Evolutionary conservation across 1,140 invertebrate species (phyloP).

Genomic region (Drosophila micromelanica): DNA sequence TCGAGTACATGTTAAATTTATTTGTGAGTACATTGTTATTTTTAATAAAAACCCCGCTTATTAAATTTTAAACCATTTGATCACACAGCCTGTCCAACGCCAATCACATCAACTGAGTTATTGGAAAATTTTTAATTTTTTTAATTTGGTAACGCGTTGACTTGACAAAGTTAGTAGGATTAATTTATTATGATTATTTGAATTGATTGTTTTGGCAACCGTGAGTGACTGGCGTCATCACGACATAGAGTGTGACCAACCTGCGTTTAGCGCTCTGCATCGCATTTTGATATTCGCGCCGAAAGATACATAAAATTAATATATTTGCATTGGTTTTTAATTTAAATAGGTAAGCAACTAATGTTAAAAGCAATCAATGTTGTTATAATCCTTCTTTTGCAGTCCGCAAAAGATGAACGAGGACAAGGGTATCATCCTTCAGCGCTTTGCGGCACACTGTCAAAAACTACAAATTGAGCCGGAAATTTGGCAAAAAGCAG

Average conservation of each 20-base stretch:
- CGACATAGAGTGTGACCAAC: slow-evolving; percentile 28
- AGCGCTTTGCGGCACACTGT: slow-evolving; percentile 41
- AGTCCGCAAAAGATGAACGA: slow-evolving; percentile 14
- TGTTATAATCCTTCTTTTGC: background rate
- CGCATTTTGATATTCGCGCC: slow-evolving; percentile 47
- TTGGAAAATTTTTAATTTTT: no score
- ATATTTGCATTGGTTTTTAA: background rate
- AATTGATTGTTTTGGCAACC: background rate
- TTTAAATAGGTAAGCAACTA: background rate
- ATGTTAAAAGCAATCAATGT: no score
- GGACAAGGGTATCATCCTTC: slow-evolving; percentile 9
- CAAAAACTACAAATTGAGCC: slow-evolving; percentile 40
- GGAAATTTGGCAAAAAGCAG: slow-evolving; percentile 32
- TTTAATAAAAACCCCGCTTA: background rate
- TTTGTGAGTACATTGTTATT: background rate
- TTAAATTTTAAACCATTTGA: background rate
- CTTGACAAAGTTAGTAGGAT: background rate
- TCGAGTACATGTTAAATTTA: background rate
- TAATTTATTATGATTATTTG: background rate
- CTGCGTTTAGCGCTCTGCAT: slow-evolving; percentile 24
- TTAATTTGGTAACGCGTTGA: background rate
- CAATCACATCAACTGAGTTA: background rate
- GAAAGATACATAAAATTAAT: slow-evolving; percentile 22
- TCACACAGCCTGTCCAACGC: background rate
- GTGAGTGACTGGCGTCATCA: background rate